Evolutionary conservation across 2,797 vertebrate genomes (phyloP), one percentile per base, ranked within the genome.

Genomic region (Cottoperca gobio): DNA sequence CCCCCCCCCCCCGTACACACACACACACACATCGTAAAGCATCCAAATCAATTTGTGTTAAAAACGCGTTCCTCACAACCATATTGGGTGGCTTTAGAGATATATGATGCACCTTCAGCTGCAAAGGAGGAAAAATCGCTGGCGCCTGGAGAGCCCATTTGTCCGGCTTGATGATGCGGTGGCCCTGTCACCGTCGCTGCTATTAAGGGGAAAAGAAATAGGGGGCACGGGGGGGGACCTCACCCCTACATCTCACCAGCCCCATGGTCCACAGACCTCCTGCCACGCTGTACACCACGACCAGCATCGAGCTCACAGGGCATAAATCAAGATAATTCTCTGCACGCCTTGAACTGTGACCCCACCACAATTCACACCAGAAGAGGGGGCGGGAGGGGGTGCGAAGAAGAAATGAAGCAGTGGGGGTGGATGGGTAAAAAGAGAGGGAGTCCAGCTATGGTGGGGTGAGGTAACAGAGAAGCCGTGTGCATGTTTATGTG

Each of bases 281-380:
- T 63, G 77, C 75, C 86, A 86, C 55, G 21, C 74, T 6, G 64
- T 9, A 12, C 75, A n/a, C 63, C 64, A 1, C 24, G 46, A 78
- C 87, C 82, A 8, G 54, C 61, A 39, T 68, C 45, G 13, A 63
- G 86, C 81, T 66, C 43, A 28, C 65, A 37, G 70, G 91, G 95
- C 96, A 98, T 99, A 98, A 98, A 99, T 99, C 98, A 97, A 96
- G 96, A 97, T 97, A 96, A 98, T 99, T 97, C 96, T 96, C 94
- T 89, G 93, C 96, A 96, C 95, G 96, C 97, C 97, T 97, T 99
- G 96, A 99, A 96, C 97, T 97, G 94, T 95, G 96, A 99, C 97
- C 97, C 7, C 83, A 83, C 94, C 94, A 96, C 97, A 96, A 97
- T 97, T 97, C 96, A 97, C 96, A 93, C 94, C 94, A 88, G 67